phyloP scores from a whole-genome alignment of 2,113 vertebrate genomes.

The Phalacrocorax pelagicus region DNA sequence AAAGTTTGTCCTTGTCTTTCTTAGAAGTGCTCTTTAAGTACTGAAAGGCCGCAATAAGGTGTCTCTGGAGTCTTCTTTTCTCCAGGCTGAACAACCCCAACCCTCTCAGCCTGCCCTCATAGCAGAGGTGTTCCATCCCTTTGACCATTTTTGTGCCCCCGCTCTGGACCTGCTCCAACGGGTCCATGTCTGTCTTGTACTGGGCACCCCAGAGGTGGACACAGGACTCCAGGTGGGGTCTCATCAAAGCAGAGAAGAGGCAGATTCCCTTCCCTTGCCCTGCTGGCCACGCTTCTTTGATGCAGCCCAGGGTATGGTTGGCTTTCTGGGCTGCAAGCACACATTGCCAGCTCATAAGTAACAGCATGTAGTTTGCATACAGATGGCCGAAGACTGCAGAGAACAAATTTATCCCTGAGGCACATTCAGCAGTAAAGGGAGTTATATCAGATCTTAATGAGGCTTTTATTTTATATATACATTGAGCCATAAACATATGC shows the following conservation, averaged over 20 bases:
- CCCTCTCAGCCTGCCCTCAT: neutral
- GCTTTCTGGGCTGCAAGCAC: neutral
- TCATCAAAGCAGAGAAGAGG: neutral
- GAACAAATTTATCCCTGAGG: neutral
- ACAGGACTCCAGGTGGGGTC: neutral
- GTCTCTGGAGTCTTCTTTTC: neutral
- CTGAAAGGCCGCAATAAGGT: neutral
- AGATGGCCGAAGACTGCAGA: neutral
- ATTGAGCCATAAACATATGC: neutral
- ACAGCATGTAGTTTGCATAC: neutral
- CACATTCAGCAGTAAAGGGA: neutral
- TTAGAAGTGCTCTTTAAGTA: neutral
- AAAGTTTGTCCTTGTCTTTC: neutral
- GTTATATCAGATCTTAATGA: neutral
- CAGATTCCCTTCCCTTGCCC: neutral
- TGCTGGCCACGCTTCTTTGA: neutral
- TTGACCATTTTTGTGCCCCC: neutral
- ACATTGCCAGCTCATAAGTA: neutral
- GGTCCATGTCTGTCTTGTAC: neutral
- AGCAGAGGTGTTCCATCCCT: neutral
- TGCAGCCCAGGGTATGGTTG: neutral
- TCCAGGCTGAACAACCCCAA: neutral
- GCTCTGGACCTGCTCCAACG: neutral
- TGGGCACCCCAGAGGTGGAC: neutral
- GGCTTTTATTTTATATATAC: neutral